Base-by-base conservation (phyloP, 2,888 invertebrate genomes). In the Automeris io region DNA sequence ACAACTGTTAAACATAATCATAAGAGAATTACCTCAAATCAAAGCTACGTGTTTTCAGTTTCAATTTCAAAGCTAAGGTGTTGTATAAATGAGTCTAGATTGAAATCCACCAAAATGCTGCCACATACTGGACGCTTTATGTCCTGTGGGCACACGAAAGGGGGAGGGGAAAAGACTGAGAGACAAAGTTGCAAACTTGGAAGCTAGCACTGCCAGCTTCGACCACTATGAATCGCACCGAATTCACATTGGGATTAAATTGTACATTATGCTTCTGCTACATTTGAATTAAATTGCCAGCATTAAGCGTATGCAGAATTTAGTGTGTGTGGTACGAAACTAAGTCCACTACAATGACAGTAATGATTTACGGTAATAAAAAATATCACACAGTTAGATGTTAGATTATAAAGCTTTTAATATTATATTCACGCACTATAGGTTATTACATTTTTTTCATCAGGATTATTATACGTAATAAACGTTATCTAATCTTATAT, bases 101-200 rank as follows among this genome's bases (percentile, higher is more conserved):
- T 77, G 70, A 62, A 70, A 68, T 66, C 53, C 61, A 52, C 57
- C 57, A 54, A 67, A 72, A 76, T 72, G 64, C 52, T 54, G 51
- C 61, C 71, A 69, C 68, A 70, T 51, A 65, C 48, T 65, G 61
- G 61, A 60, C 61, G 59, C 47, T 49, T 51, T 47, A 59, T 49
- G 56, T 71, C 73, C 72, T 70, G 52, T 54, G 71, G 66, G 63
- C 41, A 58, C 45, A 42, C 40, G 29, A 16, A 29, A 54, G 44
- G 46, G 43, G 45, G 51, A 45, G 44, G 44, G 52, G 54, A 48
- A 45, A 42, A 40, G 47, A 42, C 40, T 43, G 40, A 51, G 54
- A 61, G 57, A 60, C 61, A 58, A 75, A 80, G 75, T 82, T 79
- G 60, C 67, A 71, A 82, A 82, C 77, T 82, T 70, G 61, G 47